Percentiles rank a stretch among this genome's conserved stretches.
Conservation (phyloP, 2,113 vertebrate genomes). For the Gallinago undulata region DNA sequence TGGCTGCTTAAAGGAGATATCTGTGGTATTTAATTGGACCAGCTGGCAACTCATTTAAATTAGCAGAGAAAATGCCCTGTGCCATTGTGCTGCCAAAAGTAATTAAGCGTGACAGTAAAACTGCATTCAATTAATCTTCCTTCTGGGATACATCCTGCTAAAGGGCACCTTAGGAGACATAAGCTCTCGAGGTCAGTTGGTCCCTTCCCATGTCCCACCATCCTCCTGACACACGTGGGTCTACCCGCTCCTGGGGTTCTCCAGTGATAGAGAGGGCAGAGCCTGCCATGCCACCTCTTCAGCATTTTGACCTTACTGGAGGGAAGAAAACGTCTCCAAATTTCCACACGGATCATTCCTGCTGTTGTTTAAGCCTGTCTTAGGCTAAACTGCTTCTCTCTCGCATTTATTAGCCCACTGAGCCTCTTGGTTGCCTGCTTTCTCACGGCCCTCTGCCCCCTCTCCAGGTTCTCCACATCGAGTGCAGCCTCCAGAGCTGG, state of each 20-base stretch:
- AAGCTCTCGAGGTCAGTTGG: accelerated
- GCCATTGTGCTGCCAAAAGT: conserved; percentile 4
- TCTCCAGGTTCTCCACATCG: background rate
- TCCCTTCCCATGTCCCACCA: background rate
- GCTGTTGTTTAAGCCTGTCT: background rate
- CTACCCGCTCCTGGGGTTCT: background rate
- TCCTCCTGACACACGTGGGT: background rate
- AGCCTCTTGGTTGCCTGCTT: background rate
- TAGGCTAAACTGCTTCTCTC: background rate
- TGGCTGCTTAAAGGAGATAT: background rate
- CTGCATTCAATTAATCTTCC: background rate
- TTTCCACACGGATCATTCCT: background rate
- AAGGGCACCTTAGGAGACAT: background rate
- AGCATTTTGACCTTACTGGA: background rate
- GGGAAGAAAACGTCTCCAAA: background rate
- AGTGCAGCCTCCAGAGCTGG: background rate
- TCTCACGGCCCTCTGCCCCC: background rate
- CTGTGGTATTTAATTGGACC: background rate
- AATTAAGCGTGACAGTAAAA: conserved; percentile 3
- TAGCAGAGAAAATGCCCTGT: background rate
- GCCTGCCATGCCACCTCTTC: background rate
- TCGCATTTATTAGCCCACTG: background rate
- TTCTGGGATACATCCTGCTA: background rate
- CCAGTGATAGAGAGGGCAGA: background rate
- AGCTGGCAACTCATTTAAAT: background rate